Evolutionary conservation across 2,888 invertebrate species (phyloP), one percentile per base, ranked within the genome.

Genomic region (Steromphala cineraria): DNA sequence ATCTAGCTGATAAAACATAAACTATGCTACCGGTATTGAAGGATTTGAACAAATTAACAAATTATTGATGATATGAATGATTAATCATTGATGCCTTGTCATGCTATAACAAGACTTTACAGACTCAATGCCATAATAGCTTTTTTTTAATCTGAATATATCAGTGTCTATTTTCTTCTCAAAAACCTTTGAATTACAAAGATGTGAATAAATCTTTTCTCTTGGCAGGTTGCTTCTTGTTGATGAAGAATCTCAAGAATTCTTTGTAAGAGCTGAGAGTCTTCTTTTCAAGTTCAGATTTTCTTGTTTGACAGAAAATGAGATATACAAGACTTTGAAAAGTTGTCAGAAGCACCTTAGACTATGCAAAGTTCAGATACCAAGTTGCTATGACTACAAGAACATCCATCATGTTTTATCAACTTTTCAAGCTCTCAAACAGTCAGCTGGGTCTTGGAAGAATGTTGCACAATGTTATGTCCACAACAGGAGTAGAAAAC

Each of bases 221-320:
- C 13, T 46, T 46, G 46, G 78, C 85, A 91, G 91, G 67, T 62
- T 91, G 53, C 86, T 87, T 13, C 84, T 88, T 53, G 84, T 86
- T 76, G 85, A 89, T 67, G 24, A 71, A 7, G 88, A 87, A 17
- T 84, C 88, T 67, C 52, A 77, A 56, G 76, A 81, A 8, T 91
- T 90, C 76, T 85, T 91, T 13, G 8, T 87, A n/a, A 74, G 83
- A 7, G 88, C 90, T 4, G 92, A 92, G 75, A 86, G 85, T 0
- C 36, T 82, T 7, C 82, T 91, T 31, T 92, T 91, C 82, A 84
- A 86, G 46, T 89, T 89, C 74, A 81, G 90, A 7, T 86, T 91
- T 53, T 85, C 87, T 10, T 87, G 87, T 77, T 89, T 91, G 90
- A 87, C 83, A 13, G 84, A 86, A 76, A 84, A 87, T 15, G 91